phyloP scores from a whole-genome alignment of 2,888 invertebrate species.

The Sinelater perroti region DNA sequence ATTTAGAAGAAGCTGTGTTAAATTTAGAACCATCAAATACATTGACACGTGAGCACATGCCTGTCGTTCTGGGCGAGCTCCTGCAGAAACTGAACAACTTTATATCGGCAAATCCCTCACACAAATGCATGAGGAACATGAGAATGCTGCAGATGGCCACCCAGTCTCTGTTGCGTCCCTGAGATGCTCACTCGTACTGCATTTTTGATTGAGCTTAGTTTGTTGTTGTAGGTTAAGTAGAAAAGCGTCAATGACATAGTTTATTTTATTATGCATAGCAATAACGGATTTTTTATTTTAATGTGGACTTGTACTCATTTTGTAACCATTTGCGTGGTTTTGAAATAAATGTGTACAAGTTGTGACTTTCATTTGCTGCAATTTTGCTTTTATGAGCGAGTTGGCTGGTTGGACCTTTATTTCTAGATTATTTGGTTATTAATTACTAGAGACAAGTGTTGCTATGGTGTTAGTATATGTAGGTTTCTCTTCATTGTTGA shows the following conservation, averaged over 20 bases:
- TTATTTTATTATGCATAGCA: no score
- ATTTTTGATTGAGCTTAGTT: neutral
- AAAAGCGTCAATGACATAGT: no score
- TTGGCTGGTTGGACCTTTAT: no score
- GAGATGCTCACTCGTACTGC: no score
- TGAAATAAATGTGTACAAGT: no score
- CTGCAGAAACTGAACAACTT: conserved; percentile 78
- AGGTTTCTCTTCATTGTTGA: no score
- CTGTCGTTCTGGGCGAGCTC: conserved; percentile 78
- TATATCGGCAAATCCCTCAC: conserved; percentile 71
- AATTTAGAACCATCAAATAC: conserved; percentile 80
- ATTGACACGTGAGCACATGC: conserved; percentile 84
- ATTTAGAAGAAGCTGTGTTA: conserved; percentile 86
- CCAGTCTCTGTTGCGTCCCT: conserved; percentile 50
- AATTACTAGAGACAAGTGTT: no score
- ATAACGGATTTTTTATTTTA: neutral
- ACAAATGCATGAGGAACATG: conserved; percentile 71
- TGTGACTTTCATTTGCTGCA: no score
- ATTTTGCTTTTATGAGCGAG: no score
- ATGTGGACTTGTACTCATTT: neutral
- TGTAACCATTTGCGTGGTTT: neutral
- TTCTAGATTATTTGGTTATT: no score
- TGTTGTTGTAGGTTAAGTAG: no score
- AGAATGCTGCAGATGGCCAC: conserved; percentile 79
- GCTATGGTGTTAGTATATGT: no score